phyloP scores from a whole-genome alignment of 2,888 invertebrate genomes.

The Dryomyza anilis region DNA sequence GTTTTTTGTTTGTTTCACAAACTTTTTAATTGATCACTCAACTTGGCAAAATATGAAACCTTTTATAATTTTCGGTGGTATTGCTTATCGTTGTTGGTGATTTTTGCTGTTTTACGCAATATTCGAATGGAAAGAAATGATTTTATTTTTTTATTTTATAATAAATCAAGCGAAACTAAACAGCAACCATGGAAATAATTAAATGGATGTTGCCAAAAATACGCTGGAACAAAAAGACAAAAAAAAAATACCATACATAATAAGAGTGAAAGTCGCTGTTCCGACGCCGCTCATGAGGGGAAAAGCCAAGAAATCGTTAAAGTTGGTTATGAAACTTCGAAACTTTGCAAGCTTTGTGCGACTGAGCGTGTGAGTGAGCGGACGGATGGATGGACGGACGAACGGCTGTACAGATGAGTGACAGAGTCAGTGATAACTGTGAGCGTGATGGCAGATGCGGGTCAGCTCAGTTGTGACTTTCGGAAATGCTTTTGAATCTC shows the following conservation, averaged over 20 bases:
- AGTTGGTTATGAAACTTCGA: constrained; percentile 37
- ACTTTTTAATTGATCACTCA: no score
- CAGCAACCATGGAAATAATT: constrained; percentile 20
- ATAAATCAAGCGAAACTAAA: constrained; percentile 22
- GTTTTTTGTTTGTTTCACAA: no score
- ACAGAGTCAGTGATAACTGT: no score
- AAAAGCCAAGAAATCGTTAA: constrained; percentile 53
- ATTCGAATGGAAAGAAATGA: constrained; percentile 3
- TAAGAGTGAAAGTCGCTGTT: constrained; percentile 33
- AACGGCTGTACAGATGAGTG: no score
- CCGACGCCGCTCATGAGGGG: constrained; percentile 37
- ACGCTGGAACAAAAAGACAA: constrained; percentile 13
- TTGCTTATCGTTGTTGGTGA: no score
- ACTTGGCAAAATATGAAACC: no score
- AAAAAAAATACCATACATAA: constrained; percentile 25
- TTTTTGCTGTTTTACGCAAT: constrained; percentile 15
- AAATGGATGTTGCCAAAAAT: constrained; percentile 34
- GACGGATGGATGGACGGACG: no score
- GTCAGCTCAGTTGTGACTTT: no score
- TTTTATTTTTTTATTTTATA: neutral
- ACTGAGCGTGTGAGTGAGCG: neutral
- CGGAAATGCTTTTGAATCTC: no score
- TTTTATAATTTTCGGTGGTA: no score
- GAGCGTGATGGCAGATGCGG: no score
- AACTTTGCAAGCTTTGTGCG: neutral